Base-by-base conservation (phyloP, 2,888 invertebrate species). In the Melipona beecheii region DNA sequence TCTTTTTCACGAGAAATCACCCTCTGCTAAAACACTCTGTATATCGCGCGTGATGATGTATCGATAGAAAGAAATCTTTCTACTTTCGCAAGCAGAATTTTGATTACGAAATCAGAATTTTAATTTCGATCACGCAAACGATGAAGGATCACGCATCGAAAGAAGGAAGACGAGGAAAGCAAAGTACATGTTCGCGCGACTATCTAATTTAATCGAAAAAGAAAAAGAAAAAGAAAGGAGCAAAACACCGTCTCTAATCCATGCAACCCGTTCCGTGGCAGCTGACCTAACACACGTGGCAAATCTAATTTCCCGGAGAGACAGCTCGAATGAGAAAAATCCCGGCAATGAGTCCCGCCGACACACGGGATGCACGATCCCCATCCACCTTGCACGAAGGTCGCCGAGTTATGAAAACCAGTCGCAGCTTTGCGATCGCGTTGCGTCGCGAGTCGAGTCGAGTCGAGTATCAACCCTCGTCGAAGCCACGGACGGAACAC, bases 341-440 rank as follows among this genome's bases (percentile, higher is more conserved):
- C n/a, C 15, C n/a, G 11, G 15, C 31, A 70, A 70, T 56, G 56
- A 36, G 19, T 60, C 11, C 17, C 13, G 17, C 3, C 6, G 4
- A 4, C 9, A 36, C 27, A 54, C 52, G 54, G n/a, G 21, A 43
- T 24, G 19, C 31, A 31, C 31, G 31, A 31, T 31, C 31, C 31
- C 31, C 21, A n/a, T 70, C 21, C 19, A 21, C 21, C 9, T 50
- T n/a, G 50, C 56, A 19, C 78, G 79, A 81, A 86, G 81, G 81
- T 69, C 76, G 54, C 49, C 27, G 73, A 75, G 80, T 83, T 83
- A 86, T 85, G 81, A 78, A 84, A 89, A 84, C 68, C 84, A 85
- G 83, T 81, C 86, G 66, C 52, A 68, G 36, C 83, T 76, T 80
- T 65, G 86, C 36, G 13, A 65, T 65, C 36, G 5, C 19, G 21